Evolutionary conservation across 1,140 invertebrate genomes (phyloP).

Genomic region (Zaprionus camerounensis): DNA sequence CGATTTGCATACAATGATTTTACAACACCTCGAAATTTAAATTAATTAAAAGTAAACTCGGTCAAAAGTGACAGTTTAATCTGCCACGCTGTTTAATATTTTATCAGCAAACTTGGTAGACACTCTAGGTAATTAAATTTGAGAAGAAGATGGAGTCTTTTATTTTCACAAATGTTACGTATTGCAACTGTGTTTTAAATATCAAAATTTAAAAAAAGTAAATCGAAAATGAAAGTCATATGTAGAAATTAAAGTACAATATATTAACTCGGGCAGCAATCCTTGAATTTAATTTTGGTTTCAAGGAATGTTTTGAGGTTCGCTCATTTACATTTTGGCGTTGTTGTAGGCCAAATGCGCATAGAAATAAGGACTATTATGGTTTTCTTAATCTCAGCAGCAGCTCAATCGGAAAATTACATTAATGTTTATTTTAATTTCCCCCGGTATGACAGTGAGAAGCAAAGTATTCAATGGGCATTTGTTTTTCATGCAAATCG

Average conservation of each 20-base stretch:
- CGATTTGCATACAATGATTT: conserved; percentile 32
- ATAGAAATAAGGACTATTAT: neutral
- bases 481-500: conserved; percentile 70
- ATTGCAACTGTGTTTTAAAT: no score
- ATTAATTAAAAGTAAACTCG: conserved; percentile 74
- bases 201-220: neutral
- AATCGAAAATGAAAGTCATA: neutral
- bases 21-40: conserved; percentile 48
- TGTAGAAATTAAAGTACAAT: neutral
- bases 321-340: neutral
- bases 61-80: conserved; percentile 42
- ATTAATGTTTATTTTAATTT: conserved; percentile 48
- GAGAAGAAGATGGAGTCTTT: neutral
- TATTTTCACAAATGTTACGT: neutral
- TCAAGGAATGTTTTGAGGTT: neutral
- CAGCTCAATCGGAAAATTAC: conserved; percentile 67
- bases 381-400: conserved; percentile 41
- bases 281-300: neutral
- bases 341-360: neutral
- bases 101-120: conserved; percentile 15
- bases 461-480: neutral
- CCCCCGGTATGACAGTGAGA: neutral
- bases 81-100: conserved; percentile 36
- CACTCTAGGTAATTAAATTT: conserved; percentile 38
- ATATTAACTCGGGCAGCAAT: neutral